These are phyloP conservation scores for Melanostoma scalare DNA, from an alignment of 2,888 invertebrate genomes.

Conservation along the genomic window DNA sequence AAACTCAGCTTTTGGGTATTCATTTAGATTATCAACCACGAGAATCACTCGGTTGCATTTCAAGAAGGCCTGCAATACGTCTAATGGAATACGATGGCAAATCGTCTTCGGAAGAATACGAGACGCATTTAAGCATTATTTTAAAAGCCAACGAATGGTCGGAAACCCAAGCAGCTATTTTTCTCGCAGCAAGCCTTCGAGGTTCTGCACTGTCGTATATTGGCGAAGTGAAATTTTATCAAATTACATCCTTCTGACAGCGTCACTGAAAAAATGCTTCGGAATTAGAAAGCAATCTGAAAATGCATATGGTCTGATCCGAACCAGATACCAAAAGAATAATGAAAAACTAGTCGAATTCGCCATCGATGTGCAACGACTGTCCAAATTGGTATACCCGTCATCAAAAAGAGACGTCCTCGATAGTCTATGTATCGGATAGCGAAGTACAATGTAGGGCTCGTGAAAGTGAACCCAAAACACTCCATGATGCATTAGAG, in stretches of 20 bases:
- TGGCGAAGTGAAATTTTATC: not conserved
- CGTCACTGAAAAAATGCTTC: not conserved
- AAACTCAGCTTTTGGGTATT: not conserved
- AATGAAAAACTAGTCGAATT: conserved; percentile 5
- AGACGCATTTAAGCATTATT: not conserved
- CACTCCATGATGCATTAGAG: conserved; percentile 19
- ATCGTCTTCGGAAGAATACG: not conserved
- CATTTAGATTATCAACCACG: not conserved
- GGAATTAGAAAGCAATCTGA: not conserved
- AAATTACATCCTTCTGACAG: not conserved
- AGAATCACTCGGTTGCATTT: not conserved
- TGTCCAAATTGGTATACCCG: not conserved
- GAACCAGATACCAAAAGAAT: conserved; percentile 1
- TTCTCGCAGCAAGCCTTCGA: conserved; percentile 1
- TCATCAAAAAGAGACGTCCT: not conserved
- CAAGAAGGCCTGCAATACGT: not conserved
- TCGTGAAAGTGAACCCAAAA: conserved; percentile 17
- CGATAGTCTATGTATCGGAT: conserved; percentile 13
- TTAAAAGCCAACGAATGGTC: conserved; percentile 13
- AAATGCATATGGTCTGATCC: not conserved
- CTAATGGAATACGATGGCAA: conserved; percentile 8
- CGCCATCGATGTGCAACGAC: conserved; percentile 11
- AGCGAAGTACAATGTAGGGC: conserved; percentile 2
- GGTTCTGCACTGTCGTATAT: not conserved
- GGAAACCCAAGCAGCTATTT: not conserved